These are phyloP conservation scores for Metaphire vulgaris DNA, from an alignment of 1,140 invertebrate species.

Conservation along the genomic window DNA sequence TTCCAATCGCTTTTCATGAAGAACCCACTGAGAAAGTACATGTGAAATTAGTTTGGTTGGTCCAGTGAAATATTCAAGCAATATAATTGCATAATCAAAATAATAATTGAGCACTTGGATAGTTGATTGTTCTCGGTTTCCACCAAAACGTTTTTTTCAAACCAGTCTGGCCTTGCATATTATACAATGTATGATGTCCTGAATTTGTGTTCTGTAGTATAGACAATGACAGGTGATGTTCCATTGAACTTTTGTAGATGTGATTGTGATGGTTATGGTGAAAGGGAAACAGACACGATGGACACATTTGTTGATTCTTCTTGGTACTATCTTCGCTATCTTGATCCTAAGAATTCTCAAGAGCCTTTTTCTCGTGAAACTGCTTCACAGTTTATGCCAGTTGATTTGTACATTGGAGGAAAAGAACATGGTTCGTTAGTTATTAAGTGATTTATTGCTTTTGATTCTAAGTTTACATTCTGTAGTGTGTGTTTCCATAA, in stretches of 20 bases:
- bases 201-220: no score
- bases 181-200: no score
- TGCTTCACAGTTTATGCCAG: conserved; percentile 66
- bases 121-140: no score
- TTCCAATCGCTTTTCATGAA: no score
- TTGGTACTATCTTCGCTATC: conserved; percentile 93
- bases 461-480: conserved; percentile 24
- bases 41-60: no score
- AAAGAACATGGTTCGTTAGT: conserved; percentile 88
- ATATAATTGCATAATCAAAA: no score
- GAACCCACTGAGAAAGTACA: no score
- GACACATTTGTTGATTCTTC: conserved; percentile 99
- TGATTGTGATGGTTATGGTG: conserved; percentile 57
- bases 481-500: conserved; percentile 15
- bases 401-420: conserved; percentile 91
- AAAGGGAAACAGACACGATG: conserved; percentile 92
- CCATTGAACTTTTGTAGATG: conserved; percentile 25
- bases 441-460: conserved; percentile 19
- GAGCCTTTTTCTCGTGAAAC: conserved; percentile 64
- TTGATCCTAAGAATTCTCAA: conserved; percentile 71
- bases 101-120: no score
- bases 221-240: no score
- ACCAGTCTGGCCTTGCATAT: no score
- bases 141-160: no score
- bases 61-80: no score